Percentiles rank a stretch among this genome's conserved stretches.
Conservation (phyloP, 2,113 vertebrate genomes). For the Uropsilus gracilis region DNA sequence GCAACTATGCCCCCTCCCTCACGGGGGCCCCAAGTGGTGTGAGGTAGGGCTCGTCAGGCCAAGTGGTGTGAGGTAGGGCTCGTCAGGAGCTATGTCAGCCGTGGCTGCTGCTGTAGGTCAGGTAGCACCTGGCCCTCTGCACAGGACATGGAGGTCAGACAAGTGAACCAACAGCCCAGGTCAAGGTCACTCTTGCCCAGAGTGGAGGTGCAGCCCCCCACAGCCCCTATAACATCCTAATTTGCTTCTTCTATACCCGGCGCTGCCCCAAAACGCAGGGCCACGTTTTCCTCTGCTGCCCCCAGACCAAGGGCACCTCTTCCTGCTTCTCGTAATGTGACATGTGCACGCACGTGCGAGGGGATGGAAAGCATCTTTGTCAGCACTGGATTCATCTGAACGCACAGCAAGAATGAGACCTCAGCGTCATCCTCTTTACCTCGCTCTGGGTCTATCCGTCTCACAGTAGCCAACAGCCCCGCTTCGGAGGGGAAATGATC, state of each 20-base stretch:
- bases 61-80: rapidly evolving
- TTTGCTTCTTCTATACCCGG: background rate
- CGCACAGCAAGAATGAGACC: slow-evolving; percentile 76
- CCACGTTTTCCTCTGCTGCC: slow-evolving; percentile 32
- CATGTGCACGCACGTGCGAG: background rate
- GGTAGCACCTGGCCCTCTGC: background rate
- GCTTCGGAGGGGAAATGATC: slow-evolving; percentile 81
- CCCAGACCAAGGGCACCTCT: background rate
- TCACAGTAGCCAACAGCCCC: slow-evolving; percentile 69
- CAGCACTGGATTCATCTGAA: slow-evolving; percentile 73
- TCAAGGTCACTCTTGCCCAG: slow-evolving; percentile 23
- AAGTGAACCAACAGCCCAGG: background rate
- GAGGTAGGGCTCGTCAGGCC: background rate
- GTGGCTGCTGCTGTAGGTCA: background rate
- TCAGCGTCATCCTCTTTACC: slow-evolving; percentile 70
- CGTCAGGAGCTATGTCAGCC: background rate
- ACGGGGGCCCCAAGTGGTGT: rapidly evolving
- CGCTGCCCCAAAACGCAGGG: slow-evolving; percentile 14
- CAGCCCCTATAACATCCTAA: background rate
- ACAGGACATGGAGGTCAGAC: background rate
- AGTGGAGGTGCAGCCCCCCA: background rate
- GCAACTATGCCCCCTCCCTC: background rate
- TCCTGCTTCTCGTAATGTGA: slow-evolving; percentile 41
- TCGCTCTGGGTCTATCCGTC: slow-evolving; percentile 72
- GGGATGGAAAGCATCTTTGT: slow-evolving; percentile 70